These are phyloP conservation scores for Aphis gossypii DNA, from an alignment of 1,140 invertebrate species.

Conservation along the genomic window DNA sequence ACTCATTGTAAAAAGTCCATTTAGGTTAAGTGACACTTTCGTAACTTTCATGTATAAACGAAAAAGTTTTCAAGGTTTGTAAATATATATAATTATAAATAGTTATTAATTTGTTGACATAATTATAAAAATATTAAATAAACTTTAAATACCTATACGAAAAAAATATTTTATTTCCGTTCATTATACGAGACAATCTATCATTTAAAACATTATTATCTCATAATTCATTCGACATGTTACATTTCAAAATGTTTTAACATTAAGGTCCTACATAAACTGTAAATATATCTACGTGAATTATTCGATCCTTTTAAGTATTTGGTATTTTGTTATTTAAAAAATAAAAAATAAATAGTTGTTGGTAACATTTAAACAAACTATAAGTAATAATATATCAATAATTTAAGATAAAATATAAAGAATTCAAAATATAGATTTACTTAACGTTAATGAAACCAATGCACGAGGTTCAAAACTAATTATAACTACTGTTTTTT, in stretches of 20 bases:
- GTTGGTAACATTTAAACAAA: not conserved
- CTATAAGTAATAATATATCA: too few species aligned
- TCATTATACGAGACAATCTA: not conserved
- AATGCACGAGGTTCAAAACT: too few species aligned
- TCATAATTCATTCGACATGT: not conserved
- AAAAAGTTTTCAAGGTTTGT: not conserved
- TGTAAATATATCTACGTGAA: not conserved
- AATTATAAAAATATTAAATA: not conserved
- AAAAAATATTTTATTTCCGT: not conserved
- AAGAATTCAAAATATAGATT: too few species aligned
- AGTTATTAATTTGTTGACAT: slow-evolving; percentile 9
- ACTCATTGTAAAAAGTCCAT: not conserved
- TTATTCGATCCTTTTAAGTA: not conserved
- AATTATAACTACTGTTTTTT: too few species aligned
- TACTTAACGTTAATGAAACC: too few species aligned
- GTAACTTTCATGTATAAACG: not conserved
- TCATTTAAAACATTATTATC: not conserved
- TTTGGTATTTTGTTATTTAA: not conserved
- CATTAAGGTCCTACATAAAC: not conserved
- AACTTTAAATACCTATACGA: not conserved
- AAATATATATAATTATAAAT: not conserved
- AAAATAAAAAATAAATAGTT: not conserved
- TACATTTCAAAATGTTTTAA: not conserved
- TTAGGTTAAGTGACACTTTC: not conserved
- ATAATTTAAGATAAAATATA: too few species aligned